Conservation (phyloP, 2,888 invertebrate genomes). For the Platycheirus rosarum region DNA sequence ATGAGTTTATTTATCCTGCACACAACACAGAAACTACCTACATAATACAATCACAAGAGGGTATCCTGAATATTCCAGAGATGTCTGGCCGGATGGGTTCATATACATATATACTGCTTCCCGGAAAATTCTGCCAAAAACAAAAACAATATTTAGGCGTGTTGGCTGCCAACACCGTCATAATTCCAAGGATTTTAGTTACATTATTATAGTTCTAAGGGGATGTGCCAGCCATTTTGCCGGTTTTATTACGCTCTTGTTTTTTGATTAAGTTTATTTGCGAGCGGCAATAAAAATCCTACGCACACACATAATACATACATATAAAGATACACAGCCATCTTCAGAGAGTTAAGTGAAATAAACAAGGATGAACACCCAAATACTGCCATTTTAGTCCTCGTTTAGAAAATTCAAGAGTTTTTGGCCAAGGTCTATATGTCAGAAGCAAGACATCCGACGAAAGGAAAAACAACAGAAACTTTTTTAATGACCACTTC, state of each 20-base stretch:
- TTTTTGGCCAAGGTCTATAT: slow-evolving; percentile 19
- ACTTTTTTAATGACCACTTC: slow-evolving; percentile 67
- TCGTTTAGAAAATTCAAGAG: slow-evolving; percentile 19
- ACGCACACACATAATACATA: neutral
- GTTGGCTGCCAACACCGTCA: slow-evolving; percentile 42
- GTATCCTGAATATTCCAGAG: slow-evolving; percentile 2
- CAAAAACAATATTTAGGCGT: slow-evolving; percentile 35
- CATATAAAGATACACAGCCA: neutral
- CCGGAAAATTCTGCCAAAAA: slow-evolving; percentile 44
- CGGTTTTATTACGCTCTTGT: slow-evolving; percentile 67
- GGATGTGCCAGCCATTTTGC: slow-evolving; percentile 44
- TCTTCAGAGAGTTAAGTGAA: slow-evolving; percentile 48
- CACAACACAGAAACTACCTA: neutral
- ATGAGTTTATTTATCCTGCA: slow-evolving; percentile 47
- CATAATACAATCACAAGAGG: slow-evolving; percentile 4
- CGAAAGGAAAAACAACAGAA: slow-evolving; percentile 1
- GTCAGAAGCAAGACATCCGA: neutral
- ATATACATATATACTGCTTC: slow-evolving; percentile 23
- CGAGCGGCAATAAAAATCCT: slow-evolving; percentile 53
- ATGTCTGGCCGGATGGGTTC: neutral
- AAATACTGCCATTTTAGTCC: slow-evolving; percentile 20
- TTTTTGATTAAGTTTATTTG: slow-evolving; percentile 73
- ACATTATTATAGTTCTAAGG: neutral
- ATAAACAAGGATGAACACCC: slow-evolving; percentile 55
- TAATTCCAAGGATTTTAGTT: slow-evolving; percentile 58